phyloP scores from a whole-genome alignment of 2,797 vertebrate species.

The Tenualosa thibaudeaui region DNA sequence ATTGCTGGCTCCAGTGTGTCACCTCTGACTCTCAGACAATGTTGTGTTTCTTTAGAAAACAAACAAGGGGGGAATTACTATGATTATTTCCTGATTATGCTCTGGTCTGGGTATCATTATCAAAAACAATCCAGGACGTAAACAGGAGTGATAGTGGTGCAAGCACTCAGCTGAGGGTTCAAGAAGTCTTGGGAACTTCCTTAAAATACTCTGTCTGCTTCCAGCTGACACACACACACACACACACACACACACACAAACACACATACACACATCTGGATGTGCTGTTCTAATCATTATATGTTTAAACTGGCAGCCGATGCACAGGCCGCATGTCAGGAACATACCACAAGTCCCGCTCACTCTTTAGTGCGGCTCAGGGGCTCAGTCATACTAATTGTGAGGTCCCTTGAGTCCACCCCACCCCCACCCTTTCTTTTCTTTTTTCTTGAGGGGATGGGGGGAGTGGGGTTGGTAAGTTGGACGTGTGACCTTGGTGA shows the following conservation, averaged over 20 bases:
- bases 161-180: constrained; percentile 14
- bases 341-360: constrained; percentile 22
- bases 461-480: background rate
- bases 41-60: constrained; percentile 7
- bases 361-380: constrained; percentile 8
- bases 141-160: background rate
- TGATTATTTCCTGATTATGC: constrained; percentile 14
- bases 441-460: background rate
- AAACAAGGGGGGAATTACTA: constrained; percentile 11
- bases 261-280: constrained; percentile 2
- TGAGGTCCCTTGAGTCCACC: constrained; percentile 31
- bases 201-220: constrained; percentile 27
- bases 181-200: constrained; percentile 35
- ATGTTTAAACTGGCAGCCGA: constrained; percentile 36
- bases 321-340: constrained; percentile 30
- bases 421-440: constrained; percentile 32
- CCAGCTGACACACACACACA: constrained; percentile 4
- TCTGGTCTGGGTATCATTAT: constrained; percentile 3
- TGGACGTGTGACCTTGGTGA: constrained; percentile 25
- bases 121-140: background rate
- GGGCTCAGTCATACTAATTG: constrained; percentile 26
- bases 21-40: background rate
- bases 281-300: constrained; percentile 37
- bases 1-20: background rate
- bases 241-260: background rate